phyloP scores from a whole-genome alignment of 2,888 invertebrate species.

The Cantharis rustica region DNA sequence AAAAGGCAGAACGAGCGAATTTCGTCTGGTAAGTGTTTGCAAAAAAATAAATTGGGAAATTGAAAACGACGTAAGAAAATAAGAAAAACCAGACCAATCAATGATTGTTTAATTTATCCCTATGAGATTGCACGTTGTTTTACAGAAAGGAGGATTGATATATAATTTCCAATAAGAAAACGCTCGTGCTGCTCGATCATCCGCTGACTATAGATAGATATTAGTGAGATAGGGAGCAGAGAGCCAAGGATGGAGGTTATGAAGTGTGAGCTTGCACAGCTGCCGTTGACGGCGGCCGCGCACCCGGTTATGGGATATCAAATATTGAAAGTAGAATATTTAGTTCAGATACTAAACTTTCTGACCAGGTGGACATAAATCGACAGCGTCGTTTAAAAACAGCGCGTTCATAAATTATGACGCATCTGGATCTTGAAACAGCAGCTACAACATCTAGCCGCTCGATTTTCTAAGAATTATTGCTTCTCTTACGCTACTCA shows the following conservation, averaged over 20 bases:
- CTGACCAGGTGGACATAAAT: slow-evolving; percentile 40
- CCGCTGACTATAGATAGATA: slow-evolving; percentile 41
- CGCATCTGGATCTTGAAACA: slow-evolving; percentile 30
- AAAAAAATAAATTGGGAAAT: slow-evolving; percentile 38
- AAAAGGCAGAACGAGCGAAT: slow-evolving; percentile 27
- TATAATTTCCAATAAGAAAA: slow-evolving; percentile 43
- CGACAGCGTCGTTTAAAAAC: slow-evolving; percentile 35
- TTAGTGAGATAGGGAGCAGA: slow-evolving; percentile 39
- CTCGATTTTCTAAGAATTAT: slow-evolving; percentile 26
- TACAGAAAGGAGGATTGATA: slow-evolving; percentile 33
- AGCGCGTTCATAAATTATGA: slow-evolving; percentile 30
- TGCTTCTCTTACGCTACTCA: slow-evolving; percentile 29
- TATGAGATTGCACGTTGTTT: slow-evolving; percentile 30
- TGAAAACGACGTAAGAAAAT: slow-evolving; percentile 31
- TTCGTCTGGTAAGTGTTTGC: slow-evolving; percentile 17
- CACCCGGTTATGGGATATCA: slow-evolving; percentile 48
- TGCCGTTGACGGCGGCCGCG: slow-evolving; percentile 52
- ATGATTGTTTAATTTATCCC: slow-evolving; percentile 37
- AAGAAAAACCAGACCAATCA: slow-evolving; percentile 33
- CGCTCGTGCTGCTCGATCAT: slow-evolving; percentile 37
- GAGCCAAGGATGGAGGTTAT: slow-evolving; percentile 46
- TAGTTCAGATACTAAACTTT: slow-evolving; percentile 45
- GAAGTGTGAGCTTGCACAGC: slow-evolving; percentile 55
- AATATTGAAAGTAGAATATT: slow-evolving; percentile 54
- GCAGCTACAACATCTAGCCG: slow-evolving; percentile 27